Conservation (phyloP, 2,797 vertebrate species). For the Lacerta agilis region DNA sequence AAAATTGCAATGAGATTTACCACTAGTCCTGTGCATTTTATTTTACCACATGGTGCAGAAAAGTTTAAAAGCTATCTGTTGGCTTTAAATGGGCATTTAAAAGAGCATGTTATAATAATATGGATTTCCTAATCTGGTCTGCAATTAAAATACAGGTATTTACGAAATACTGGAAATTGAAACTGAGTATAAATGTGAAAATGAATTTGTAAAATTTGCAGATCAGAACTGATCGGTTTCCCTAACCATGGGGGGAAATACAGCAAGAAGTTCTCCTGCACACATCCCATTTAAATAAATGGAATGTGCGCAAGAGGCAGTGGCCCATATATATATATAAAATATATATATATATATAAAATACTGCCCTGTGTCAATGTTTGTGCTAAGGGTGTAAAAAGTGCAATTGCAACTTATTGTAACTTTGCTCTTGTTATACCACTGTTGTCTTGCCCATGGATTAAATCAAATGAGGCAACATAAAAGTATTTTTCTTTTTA, state of each 20-base stretch:
- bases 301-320: neutral
- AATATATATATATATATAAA: slow-evolving; percentile 30
- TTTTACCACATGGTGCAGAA: neutral
- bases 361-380: slow-evolving; percentile 27
- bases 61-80: neutral
- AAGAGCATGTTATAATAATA: neutral
- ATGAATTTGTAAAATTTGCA: slow-evolving; percentile 4
- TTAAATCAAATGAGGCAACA: slow-evolving; percentile 78
- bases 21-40: neutral
- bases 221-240: neutral
- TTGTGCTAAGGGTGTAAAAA: slow-evolving; percentile 9
- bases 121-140: neutral
- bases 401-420: slow-evolving; percentile 30
- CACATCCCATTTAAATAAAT: neutral
- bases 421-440: slow-evolving; percentile 26
- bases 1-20: neutral
- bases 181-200: neutral
- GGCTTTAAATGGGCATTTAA: neutral
- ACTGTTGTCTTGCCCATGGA: slow-evolving; percentile 57
- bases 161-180: neutral
- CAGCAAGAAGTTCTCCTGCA: neutral
- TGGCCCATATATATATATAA: slow-evolving; percentile 4
- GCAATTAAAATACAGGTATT: neutral
- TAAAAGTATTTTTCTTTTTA: slow-evolving; percentile 77
- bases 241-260: neutral